phyloP scores from a whole-genome alignment of 1,140 invertebrate species.

The Ceratosolen solmsi region DNA sequence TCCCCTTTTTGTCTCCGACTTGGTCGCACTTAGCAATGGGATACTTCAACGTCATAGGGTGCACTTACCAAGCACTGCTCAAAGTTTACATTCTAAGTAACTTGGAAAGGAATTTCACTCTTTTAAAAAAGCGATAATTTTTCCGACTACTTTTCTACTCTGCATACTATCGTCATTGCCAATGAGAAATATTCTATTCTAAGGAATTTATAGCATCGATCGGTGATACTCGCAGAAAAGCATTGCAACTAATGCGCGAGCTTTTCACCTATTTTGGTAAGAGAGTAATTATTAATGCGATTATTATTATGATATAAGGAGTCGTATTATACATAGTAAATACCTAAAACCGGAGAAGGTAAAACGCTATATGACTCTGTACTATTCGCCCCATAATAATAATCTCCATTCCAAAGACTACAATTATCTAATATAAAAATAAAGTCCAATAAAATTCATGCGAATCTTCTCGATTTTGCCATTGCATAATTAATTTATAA shows the following conservation, averaged over 20 bases:
- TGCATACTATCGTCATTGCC: neutral
- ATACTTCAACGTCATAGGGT: neutral
- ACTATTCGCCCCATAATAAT: too few relatives aligned
- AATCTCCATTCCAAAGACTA: too few relatives aligned
- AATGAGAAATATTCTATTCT: neutral
- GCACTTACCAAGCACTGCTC: neutral
- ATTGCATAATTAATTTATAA: too few relatives aligned
- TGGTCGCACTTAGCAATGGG: neutral
- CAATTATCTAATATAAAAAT: too few relatives aligned
- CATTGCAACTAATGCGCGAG: neutral
- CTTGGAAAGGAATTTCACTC: neutral
- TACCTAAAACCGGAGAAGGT: too few relatives aligned
- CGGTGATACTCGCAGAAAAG: too few relatives aligned
- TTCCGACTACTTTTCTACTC: neutral
- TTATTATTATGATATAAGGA: slow-evolving; percentile 3
- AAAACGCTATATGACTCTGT: too few relatives aligned
- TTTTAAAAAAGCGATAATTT: too few relatives aligned
- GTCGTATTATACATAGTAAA: too few relatives aligned
- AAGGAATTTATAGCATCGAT: neutral
- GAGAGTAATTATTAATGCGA: neutral
- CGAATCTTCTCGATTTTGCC: too few relatives aligned
- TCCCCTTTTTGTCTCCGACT: neutral
- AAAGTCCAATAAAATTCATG: too few relatives aligned
- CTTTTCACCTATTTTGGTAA: neutral
- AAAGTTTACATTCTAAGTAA: neutral